Base-by-base conservation (phyloP, 2,113 vertebrate genomes). In the Pica pica region DNA sequence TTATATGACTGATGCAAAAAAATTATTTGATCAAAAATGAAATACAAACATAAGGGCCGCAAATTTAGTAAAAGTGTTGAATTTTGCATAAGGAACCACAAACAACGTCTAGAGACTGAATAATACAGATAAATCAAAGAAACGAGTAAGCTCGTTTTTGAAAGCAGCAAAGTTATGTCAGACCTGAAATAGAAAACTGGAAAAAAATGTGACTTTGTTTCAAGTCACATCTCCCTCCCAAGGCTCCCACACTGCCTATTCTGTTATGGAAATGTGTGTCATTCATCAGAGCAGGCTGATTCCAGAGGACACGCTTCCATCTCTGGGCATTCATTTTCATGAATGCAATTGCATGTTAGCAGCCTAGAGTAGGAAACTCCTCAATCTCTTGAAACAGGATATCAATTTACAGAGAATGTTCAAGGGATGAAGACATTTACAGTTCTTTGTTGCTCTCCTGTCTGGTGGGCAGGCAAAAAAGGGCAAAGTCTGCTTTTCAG, bases 11-110 rank as follows among this genome's bases (percentile, higher is more conserved):
- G 56, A 77, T 74, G 23, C 3, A 78, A 78, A 90, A 81, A 57
- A 90, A 52, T 20, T 33, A 73, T 79, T 89, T 93, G 53, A 94
- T 79, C 30, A 14, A 93, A 89, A 93, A 87, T 9, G 7, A 93
- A 94, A 91, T 10, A 10, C 26, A 87, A 89, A 84, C 28, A 14
- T 17, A 77, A 56, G 39, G 33, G 28, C 65, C 74, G 57, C 46
- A 82, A 57, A 95, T 87, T 95, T 94, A 96, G 84, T 31, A 89
- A 75, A 49, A 68, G 52, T 67, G 41, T 53, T 94, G 49, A 95
- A 94, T 96, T 95, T 93, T 94, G 69, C 83, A 94, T 91, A 87
- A 91, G 65, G 37, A 94, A 56, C 10, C 28, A 83, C 46, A 90
- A 88, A 81, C 21, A 89, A 86, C 16, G 20, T 74, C 86, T 89